phyloP scores from a whole-genome alignment of 2,113 vertebrate genomes.

The Zeus faber region DNA sequence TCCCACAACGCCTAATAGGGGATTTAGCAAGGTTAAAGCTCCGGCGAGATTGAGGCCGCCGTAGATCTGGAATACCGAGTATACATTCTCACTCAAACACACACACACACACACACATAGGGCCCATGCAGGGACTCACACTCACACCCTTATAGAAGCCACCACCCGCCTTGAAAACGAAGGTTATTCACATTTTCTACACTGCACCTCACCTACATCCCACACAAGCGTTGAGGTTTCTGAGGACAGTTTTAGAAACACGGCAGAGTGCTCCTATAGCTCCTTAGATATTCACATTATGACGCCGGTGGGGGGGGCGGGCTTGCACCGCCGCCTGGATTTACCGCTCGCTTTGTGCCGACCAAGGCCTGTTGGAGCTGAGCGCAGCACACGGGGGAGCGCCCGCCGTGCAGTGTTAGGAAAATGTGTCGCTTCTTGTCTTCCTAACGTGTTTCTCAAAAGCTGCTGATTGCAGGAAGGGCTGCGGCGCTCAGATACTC shows the following conservation, averaged over 20 bases:
- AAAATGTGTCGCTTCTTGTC: neutral
- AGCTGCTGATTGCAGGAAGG: conserved; percentile 1
- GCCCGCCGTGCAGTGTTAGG: neutral
- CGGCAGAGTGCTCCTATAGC: conserved; percentile 1
- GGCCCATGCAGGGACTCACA: neutral
- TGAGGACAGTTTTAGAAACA: neutral
- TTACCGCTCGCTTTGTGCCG: no score
- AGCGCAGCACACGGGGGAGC: neutral
- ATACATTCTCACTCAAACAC: conserved; percentile 42
- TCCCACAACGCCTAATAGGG: conserved; percentile 70
- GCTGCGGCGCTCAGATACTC: no score
- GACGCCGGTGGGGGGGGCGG: no score
- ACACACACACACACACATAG: conserved; percentile 19
- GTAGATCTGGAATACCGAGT: conserved; percentile 61
- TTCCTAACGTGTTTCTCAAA: neutral
- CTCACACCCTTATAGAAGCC: no score
- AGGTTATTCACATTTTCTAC: no score
- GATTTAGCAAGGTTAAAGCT: conserved; percentile 74
- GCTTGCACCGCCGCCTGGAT: no score
- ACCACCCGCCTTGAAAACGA: no score
- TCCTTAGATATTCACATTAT: no score
- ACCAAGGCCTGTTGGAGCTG: no score
- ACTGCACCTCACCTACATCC: no score
- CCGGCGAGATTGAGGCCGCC: conserved; percentile 61
- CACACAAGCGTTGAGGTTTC: no score